Evolutionary conservation across 2,797 vertebrate species (phyloP).

Genomic region (Hippoglossus hippoglossus): DNA sequence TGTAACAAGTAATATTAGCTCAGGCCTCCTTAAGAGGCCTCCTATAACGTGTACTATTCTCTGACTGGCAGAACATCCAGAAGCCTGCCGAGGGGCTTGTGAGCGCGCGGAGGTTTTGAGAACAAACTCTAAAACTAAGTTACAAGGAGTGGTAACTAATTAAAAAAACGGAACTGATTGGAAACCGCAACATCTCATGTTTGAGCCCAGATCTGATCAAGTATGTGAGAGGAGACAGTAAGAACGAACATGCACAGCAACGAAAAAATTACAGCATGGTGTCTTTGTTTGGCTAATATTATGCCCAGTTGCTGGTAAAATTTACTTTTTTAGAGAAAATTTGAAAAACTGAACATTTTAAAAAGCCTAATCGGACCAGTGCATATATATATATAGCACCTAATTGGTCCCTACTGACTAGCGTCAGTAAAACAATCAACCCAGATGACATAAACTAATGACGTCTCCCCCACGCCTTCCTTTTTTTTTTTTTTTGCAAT

Average conservation of each 20-base stretch:
- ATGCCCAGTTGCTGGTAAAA: neutral
- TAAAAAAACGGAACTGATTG: no score
- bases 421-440: slow-evolving; percentile 50
- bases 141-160: no score
- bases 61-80: no score
- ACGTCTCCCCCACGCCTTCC: slow-evolving; percentile 25
- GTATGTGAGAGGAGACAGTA: no score
- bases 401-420: neutral
- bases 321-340: no score
- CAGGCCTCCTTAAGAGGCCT: no score
- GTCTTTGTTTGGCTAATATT: neutral
- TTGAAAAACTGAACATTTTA: no score
- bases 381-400: neutral
- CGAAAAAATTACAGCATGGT: neutral
- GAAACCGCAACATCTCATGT: no score
- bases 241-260: neutral
- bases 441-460: slow-evolving; percentile 48
- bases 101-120: neutral
- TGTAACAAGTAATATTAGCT: no score
- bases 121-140: neutral
- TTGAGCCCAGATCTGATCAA: no score
- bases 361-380: no score
- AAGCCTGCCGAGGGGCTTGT: neutral
- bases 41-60: no score
- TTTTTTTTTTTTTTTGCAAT: slow-evolving; percentile 48